phyloP scores from a whole-genome alignment of 2,888 invertebrate genomes.

The Tortrix viridana region DNA sequence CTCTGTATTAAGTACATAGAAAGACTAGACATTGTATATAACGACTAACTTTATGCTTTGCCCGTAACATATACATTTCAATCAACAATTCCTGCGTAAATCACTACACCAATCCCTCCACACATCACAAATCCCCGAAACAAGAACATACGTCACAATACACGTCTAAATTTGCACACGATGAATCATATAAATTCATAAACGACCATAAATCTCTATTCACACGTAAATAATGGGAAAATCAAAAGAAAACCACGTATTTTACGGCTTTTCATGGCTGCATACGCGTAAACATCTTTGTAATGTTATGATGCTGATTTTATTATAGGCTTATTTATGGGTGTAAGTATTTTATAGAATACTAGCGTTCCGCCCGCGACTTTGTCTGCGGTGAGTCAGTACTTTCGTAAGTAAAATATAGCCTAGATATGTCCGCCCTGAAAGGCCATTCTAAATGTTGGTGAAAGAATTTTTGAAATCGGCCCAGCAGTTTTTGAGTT shows the following conservation, averaged over 20 bases:
- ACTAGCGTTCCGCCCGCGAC: too few relatives aligned
- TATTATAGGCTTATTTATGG: too few relatives aligned
- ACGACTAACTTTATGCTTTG: too few relatives aligned
- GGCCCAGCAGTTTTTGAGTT: too few relatives aligned
- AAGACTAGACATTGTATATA: too few relatives aligned
- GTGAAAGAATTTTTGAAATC: too few relatives aligned
- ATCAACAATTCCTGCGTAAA: conserved; percentile 5
- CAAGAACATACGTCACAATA: conserved; percentile 25
- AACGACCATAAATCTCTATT: conserved; percentile 35
- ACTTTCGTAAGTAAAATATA: too few relatives aligned
- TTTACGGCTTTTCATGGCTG: conserved; percentile 18
- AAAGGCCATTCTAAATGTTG: too few relatives aligned
- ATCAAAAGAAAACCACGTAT: conserved; percentile 28
- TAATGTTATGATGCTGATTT: conserved; percentile 19
- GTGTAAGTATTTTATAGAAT: too few relatives aligned
- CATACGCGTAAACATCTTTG: conserved; percentile 7
- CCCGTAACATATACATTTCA: conserved; percentile 5
- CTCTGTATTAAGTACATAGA: too few relatives aligned
- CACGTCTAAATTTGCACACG: conserved; percentile 28
- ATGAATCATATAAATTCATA: conserved; percentile 37
- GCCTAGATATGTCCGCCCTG: too few relatives aligned
- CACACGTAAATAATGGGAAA: conserved; percentile 35
- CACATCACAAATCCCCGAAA: conserved; percentile 29
- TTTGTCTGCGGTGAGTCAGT: too few relatives aligned
- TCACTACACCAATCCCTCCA: conserved; percentile 24